Evolutionary conservation across 2,113 vertebrate genomes (phyloP).

Genomic region (Acanthisitta chloris): DNA sequence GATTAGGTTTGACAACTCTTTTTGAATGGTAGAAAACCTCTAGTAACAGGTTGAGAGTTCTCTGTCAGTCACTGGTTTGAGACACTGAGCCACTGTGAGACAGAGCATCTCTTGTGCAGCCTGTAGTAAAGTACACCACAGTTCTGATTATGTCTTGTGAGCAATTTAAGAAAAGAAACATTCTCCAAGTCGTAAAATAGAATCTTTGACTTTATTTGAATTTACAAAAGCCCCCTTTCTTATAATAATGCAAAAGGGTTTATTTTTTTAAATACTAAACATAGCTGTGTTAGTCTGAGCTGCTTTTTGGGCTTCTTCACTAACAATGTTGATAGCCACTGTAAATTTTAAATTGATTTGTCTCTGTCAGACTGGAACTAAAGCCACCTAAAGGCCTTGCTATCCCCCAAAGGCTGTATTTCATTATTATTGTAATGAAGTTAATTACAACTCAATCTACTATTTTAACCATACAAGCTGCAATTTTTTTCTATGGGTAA

Average conservation of each 20-base stretch:
- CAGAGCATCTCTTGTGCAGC: conserved; percentile 21
- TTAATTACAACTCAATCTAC: conserved; percentile 26
- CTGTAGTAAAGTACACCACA: background rate
- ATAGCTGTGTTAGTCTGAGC: background rate
- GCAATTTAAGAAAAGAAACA: conserved; percentile 48
- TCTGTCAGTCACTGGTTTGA: background rate
- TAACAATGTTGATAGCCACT: background rate
- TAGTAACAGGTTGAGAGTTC: background rate
- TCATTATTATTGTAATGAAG: background rate
- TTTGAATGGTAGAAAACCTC: background rate
- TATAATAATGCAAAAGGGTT: background rate
- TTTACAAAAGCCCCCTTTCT: conserved; percentile 42
- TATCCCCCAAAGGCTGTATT: background rate
- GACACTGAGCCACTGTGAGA: background rate
- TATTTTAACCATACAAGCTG: background rate
- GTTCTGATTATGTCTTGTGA: conserved; percentile 26
- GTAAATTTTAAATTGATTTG: conserved; percentile 8
- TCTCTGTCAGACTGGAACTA: background rate
- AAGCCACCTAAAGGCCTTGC: background rate
- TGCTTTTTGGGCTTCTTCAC: background rate
- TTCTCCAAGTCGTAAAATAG: conserved; percentile 43
- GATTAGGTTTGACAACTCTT: background rate
- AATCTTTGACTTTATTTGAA: conserved; percentile 47
- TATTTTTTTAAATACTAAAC: background rate
- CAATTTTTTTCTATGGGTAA: background rate